phyloP scores from a whole-genome alignment of 2,113 vertebrate species.

The Agelaius tricolor region DNA sequence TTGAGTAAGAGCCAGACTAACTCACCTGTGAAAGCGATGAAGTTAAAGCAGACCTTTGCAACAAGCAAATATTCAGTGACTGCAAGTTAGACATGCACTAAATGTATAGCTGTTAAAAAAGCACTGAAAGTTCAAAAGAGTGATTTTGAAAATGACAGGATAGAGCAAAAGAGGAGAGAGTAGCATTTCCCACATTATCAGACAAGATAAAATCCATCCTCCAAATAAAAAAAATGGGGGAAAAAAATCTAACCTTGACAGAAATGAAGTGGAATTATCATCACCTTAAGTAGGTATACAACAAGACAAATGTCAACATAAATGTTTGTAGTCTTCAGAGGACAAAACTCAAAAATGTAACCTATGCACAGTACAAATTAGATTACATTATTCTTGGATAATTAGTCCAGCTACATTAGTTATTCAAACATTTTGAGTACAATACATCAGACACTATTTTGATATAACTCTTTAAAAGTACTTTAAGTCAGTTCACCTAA shows the following conservation, averaged over 20 bases:
- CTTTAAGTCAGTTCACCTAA: not conserved
- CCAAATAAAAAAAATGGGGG: fast-evolving
- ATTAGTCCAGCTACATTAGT: not conserved
- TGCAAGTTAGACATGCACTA: not conserved
- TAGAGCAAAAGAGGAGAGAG: not conserved
- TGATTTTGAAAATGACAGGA: not conserved
- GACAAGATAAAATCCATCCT: not conserved
- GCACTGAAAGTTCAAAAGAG: not conserved
- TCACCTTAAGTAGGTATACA: not conserved
- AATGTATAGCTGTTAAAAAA: not conserved
- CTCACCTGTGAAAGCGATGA: not conserved
- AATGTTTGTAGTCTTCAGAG: not conserved
- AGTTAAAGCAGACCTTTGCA: not conserved
- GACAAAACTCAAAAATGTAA: not conserved
- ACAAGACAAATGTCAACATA: not conserved
- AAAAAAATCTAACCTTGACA: not conserved
- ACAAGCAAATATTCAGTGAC: not conserved
- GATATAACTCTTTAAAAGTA: not conserved
- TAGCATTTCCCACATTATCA: not conserved
- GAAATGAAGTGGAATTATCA: not conserved
- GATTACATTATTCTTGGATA: not conserved
- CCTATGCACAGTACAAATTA: not conserved
- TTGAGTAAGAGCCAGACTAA: not conserved
- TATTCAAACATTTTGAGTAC: not conserved
- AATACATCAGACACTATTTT: not conserved